Base-by-base conservation (phyloP, 1,140 invertebrate species). In the Drosophila tani region DNA sequence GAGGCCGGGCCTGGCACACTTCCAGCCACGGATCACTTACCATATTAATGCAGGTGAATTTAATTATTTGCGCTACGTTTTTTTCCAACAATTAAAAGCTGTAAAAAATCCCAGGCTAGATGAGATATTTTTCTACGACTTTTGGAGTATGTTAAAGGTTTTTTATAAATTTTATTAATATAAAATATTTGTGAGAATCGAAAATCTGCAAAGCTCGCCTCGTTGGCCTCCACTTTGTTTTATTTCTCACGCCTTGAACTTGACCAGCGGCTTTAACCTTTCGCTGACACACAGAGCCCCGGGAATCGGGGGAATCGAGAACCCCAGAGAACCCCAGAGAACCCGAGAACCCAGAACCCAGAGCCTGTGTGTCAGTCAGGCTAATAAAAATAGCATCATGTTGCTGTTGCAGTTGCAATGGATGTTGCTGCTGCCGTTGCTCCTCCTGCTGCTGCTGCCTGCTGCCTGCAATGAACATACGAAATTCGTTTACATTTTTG, bases 401-500 rank as follows among this genome's bases (percentile, higher is more conserved):
- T 87, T 82, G 75, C 82, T 71, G 67, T 65, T 43, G 29, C 40
- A 65, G 29, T 41, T 64, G 53, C 21, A 53, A 41, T 27, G 24
- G n/a, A 27, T 40, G 69, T 49, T 41, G 69, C 27, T 41, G 63
- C 41, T 63, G 43, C 41, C 49, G 45, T 17, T 66, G 45, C 14
- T 63, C 51, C n/a, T 58, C 45, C 15, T 50, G 45, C 12, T 41
- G 53, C 11, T 41, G 27, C 27, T 59, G 56, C 78, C 50, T 11
- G 40, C 24, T 56, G 56, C 68, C 27, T 55, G 66, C 43, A 75
- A 82, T 86, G 83, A 87, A 86, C 82, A 87, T 62, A 69, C 57
- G 83, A 88, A 88, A 88, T 88, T 88, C 84, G 81, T 69, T 88
- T 83, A 81, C 80, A 88, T 84, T 88, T 83, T 60, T 60, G 73